Evolutionary conservation across 2,113 vertebrate genomes (phyloP).

Genomic region (Atrichornis clamosus): DNA sequence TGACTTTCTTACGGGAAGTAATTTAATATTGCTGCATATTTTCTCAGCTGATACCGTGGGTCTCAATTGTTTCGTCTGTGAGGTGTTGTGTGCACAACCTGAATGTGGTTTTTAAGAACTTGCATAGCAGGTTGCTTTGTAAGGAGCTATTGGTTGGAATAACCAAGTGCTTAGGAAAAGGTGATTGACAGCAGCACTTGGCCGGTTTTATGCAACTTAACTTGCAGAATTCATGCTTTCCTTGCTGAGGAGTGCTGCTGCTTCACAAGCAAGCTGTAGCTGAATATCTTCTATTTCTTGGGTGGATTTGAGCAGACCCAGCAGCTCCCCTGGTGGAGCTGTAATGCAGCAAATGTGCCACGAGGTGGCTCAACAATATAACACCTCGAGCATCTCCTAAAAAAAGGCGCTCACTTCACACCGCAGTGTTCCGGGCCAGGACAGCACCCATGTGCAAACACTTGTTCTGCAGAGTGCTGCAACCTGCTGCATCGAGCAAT

Average conservation of each 20-base stretch:
- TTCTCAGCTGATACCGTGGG: not conserved
- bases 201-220: not conserved
- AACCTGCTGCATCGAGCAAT: rapidly evolving
- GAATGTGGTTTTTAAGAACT: not conserved
- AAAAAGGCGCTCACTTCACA: rapidly evolving
- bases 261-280: not conserved
- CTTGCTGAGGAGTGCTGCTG: not conserved
- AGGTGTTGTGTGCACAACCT: not conserved
- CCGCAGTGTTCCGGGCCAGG: rapidly evolving
- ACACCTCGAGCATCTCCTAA: not conserved
- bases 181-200: not conserved
- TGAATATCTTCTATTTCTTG: not conserved
- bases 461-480: not conserved
- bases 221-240: not conserved
- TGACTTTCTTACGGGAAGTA: not conserved
- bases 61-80: not conserved
- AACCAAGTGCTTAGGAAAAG: not conserved
- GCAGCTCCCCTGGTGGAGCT: not conserved
- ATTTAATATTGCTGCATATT: not conserved
- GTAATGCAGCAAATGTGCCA: constrained; percentile 22
- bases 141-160: not conserved
- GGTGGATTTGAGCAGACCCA: not conserved
- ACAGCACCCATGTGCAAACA: rapidly evolving
- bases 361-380: constrained; percentile 62
- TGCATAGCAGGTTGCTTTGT: not conserved